Evolutionary conservation across 2,888 invertebrate genomes (phyloP), one percentile per base, ranked within the genome.

Genomic region (Eristalinus sepulchralis): DNA sequence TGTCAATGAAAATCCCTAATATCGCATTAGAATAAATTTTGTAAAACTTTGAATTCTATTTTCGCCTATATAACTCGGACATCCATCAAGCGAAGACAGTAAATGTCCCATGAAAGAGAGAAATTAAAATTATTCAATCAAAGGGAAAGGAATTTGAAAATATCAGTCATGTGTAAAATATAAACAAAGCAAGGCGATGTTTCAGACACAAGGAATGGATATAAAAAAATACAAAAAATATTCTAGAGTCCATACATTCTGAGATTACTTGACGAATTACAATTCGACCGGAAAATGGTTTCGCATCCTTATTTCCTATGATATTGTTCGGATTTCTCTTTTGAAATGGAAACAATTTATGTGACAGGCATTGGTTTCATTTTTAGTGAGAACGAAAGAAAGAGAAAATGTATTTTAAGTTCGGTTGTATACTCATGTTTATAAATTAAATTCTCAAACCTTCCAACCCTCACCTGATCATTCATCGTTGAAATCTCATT

Each of bases 401-500:
- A 66, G 62, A 57, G 53, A 78, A 70, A 57, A 22, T 27, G 64
- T 82, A 70, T 86, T 81, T 81, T 59, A 77, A 78, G 78, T 75
- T 76, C 57, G 62, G 66, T 79, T 60, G 78, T 72, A 78, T 82
- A 39, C 85, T 86, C 86, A 86, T 86, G 86, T 86, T 86, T 86
- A 86, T 86, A 86, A 83, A 86, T 86, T 86, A 83, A 86, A 86
- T 86, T 85, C 76, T 81, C 81, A 84, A 77, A 81, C 71, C 81
- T 39, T 55, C 36, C 39, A 70, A 83, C 67, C 79, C 79, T 93
- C 93, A 95, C 95, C 94, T 95, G 95, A 91, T 95, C 95, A 89
- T 95, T 95, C 93, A 95, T 92, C 76, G 95, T 94, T 89, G 95
- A 94, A 90, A 95, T 94, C 91, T 95, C 95, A 92, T 94, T 94